phyloP scores from a whole-genome alignment of 2,797 vertebrate genomes.

The Phataginus tricuspis region DNA sequence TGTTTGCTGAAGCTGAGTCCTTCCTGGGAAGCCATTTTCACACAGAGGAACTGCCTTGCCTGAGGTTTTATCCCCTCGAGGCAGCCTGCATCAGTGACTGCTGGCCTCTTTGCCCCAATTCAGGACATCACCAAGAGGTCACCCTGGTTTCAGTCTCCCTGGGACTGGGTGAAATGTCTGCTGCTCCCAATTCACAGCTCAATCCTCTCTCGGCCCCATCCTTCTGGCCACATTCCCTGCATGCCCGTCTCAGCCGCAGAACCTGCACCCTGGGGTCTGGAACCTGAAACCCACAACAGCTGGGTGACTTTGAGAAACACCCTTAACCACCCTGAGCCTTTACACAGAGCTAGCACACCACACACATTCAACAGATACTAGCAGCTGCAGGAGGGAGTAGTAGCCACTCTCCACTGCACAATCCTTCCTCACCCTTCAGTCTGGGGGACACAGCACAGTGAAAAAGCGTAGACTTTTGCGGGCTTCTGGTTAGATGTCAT shows the following conservation, averaged over 20 bases:
- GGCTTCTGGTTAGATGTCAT: neutral
- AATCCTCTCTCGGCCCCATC: rapidly evolving
- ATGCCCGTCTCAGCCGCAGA: neutral
- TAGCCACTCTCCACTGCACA: rapidly evolving
- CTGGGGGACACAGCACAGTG: rapidly evolving
- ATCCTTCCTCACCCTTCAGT: neutral
- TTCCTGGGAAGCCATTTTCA: neutral
- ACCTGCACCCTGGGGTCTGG: neutral
- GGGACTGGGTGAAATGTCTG: neutral
- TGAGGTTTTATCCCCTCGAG: too few species aligned
- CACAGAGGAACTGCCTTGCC: too few species aligned
- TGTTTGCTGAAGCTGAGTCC: neutral
- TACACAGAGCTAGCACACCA: rapidly evolving
- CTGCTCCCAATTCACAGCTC: rapidly evolving
- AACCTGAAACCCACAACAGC: neutral
- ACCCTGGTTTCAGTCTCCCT: neutral
- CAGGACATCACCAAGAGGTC: neutral
- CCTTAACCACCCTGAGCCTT: neutral
- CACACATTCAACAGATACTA: rapidly evolving
- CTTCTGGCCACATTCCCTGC: neutral
- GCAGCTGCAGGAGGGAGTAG: rapidly evolving
- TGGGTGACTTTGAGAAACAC: neutral
- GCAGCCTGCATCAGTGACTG: rapidly evolving
- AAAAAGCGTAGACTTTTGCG: neutral
- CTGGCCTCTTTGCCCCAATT: too few species aligned